phyloP scores from a whole-genome alignment of 2,113 vertebrate species.

The Gobio gobio region DNA sequence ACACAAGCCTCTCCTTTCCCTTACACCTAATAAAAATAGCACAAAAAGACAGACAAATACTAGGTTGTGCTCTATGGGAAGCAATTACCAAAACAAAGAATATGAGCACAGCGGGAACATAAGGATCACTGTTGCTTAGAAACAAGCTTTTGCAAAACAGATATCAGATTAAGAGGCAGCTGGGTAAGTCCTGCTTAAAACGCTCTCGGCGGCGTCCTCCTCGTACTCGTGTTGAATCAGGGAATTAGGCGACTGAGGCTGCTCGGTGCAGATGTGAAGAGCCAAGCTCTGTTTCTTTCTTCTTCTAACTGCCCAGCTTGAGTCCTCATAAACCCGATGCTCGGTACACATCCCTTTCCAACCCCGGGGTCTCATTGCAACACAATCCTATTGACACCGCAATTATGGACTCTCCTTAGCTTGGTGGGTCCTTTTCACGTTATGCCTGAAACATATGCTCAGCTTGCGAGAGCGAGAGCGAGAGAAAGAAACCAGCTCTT shows the following conservation, averaged over 20 bases:
- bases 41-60: constrained; percentile 18
- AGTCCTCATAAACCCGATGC: constrained; percentile 60
- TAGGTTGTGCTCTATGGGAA: constrained; percentile 30
- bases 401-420: constrained; percentile 65
- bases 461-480: constrained; percentile 57
- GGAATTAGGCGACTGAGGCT: constrained; percentile 64
- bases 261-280: constrained; percentile 64
- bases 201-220: constrained; percentile 33
- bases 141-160: constrained; percentile 54
- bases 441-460: constrained; percentile 67
- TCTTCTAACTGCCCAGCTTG: constrained; percentile 70
- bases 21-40: not conserved
- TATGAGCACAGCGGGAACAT: constrained; percentile 9
- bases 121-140: constrained; percentile 53
- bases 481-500: constrained; percentile 50
- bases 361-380: constrained; percentile 53
- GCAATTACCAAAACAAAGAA: constrained; percentile 49
- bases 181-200: constrained; percentile 56
- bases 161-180: constrained; percentile 52
- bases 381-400: constrained; percentile 67
- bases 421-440: constrained; percentile 63
- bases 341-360: constrained; percentile 63
- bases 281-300: constrained; percentile 59
- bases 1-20: not conserved
- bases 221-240: constrained; percentile 58